Base-by-base conservation (phyloP, 2,888 invertebrate species). In the Pseudeuparius sepicola region DNA sequence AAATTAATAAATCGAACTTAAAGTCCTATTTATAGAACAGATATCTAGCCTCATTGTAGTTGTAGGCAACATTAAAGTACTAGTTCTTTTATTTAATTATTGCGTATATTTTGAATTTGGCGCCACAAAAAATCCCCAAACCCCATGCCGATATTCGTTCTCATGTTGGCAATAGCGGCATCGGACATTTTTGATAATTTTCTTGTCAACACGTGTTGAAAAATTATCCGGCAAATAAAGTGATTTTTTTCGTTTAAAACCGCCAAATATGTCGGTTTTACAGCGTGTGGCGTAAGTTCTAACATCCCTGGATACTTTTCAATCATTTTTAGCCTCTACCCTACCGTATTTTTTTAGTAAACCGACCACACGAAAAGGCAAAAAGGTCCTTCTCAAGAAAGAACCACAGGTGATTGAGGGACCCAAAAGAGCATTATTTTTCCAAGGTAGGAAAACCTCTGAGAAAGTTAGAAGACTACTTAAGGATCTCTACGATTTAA, bases 371-470 rank as follows among this genome's bases (percentile, higher is more conserved):
- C 81, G 83, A 28, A 82, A 76, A 58, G 92, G 89, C 12, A 94
- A 93, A 60, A 80, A 85, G 51, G 75, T 81, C 10, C 63, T 97
- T 31, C 65, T 82, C 33, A 75, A 79, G 7, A 74, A 78, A 46
- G 92, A 86, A 53, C 86, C 96, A 0, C 88, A 94, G 60, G 62
- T 93, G 1, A 70, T 86, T 39, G 97, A 97, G 68, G 83, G 86
- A 48, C 71, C 80, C 0, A 94, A 96, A 55, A 77, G 73, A 52
- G 75, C 84, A 27, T 59, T 96, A 42, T 86, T 92, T 54, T 67
- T 94, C 15, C 81, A 83, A 59, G 96, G 93, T 12, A 74, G 82
- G 2, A 87, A 85, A 55, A 73, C 82, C 50, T 75, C 83, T 39
- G 78, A 82, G 27, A 67, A 69, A 24, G 71, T 79, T 1, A 68